Evolutionary conservation across 1,140 invertebrate species (phyloP).

Genomic region (Wasmannia auropunctata): DNA sequence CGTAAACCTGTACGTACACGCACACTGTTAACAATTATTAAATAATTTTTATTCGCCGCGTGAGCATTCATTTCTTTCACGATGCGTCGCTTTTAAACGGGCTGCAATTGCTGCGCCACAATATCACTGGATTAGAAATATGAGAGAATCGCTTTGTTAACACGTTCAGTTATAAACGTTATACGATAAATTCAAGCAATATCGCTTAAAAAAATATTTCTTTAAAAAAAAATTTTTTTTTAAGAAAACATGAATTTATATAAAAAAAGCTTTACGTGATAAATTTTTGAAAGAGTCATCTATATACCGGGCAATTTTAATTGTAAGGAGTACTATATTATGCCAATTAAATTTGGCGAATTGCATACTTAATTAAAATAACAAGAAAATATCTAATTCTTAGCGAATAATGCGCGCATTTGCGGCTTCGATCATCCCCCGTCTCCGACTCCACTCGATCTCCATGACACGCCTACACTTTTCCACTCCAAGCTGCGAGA

Average conservation of each 20-base stretch:
- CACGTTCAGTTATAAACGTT: neutral
- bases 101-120: neutral
- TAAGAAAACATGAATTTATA: neutral
- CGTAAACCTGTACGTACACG: neutral
- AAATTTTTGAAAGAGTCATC: neutral
- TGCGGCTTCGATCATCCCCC: neutral
- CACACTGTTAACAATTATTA: conserved; percentile 37
- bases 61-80: conserved; percentile 21
- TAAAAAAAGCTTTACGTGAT: neutral
- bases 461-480: conserved; percentile 23
- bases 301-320: neutral
- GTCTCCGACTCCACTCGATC: neutral
- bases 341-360: neutral
- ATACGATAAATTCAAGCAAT: neutral
- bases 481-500: conserved; percentile 45
- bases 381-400: neutral
- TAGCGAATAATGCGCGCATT: neutral
- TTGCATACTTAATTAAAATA: neutral
- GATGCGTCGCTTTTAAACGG: neutral
- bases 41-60: conserved; percentile 39
- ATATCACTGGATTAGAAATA: neutral
- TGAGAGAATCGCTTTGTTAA: neutral
- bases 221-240: neutral
- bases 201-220: neutral
- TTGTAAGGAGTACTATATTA: neutral